These are phyloP conservation scores for Hirtodrosophila cameraria DNA, from an alignment of 2,888 invertebrate species.

Conservation along the genomic window DNA sequence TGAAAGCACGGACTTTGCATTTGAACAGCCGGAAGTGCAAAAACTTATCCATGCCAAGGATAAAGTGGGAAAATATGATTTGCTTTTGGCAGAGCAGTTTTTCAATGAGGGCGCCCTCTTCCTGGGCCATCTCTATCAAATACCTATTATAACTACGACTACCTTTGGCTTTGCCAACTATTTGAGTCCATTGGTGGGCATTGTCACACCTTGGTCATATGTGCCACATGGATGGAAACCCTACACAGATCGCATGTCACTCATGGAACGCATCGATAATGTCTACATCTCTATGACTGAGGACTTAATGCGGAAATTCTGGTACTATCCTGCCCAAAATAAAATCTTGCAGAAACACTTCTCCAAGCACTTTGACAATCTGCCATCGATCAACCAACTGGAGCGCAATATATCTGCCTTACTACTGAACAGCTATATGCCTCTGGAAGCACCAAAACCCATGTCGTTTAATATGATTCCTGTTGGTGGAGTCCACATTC, in stretches of 20 bases:
- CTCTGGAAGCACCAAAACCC: slow-evolving; percentile 83
- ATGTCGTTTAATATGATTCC: slow-evolving; percentile 84
- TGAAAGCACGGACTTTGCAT: slow-evolving; percentile 69
- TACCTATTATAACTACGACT: slow-evolving; percentile 80
- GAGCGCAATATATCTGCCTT: slow-evolving; percentile 84
- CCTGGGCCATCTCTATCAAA: slow-evolving; percentile 81
- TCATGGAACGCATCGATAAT: slow-evolving; percentile 85
- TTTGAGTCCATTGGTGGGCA: slow-evolving; percentile 83
- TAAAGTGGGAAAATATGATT: slow-evolving; percentile 82
- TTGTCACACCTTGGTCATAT: slow-evolving; percentile 84
- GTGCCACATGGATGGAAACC: slow-evolving; percentile 83
- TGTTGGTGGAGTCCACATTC: slow-evolving; percentile 85
- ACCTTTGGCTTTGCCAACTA: slow-evolving; percentile 83
- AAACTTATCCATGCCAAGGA: slow-evolving; percentile 68
- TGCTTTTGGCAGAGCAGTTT: slow-evolving; percentile 82
- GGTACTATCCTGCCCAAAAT: slow-evolving; percentile 77
- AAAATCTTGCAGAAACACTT: slow-evolving; percentile 72
- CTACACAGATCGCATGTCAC: slow-evolving; percentile 84
- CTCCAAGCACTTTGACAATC: slow-evolving; percentile 46
- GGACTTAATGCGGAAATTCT: slow-evolving; percentile 61
- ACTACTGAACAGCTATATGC: slow-evolving; percentile 84
- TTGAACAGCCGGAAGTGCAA: slow-evolving; percentile 70
- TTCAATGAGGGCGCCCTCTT: slow-evolving; percentile 83
- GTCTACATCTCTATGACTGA: slow-evolving; percentile 77
- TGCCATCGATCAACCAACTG: slow-evolving; percentile 83